These are phyloP conservation scores for Machaerirhynchus nigripectus DNA, from an alignment of 2,113 vertebrate species.

Conservation along the genomic window DNA sequence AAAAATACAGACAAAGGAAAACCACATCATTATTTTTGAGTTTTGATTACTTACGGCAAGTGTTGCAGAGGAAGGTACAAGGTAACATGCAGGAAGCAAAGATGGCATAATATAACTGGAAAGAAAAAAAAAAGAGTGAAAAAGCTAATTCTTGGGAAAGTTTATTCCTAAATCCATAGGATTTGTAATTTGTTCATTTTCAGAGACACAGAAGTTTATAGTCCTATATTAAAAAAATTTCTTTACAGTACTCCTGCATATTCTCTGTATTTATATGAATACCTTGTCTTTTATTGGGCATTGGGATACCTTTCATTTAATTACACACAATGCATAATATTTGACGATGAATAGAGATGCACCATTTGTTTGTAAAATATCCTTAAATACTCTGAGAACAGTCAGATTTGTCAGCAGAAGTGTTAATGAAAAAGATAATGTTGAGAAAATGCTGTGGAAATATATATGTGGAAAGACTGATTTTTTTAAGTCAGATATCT, in stretches of 20 bases:
- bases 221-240: not conserved
- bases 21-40: not conserved
- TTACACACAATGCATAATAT: not conserved
- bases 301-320: not conserved
- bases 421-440: not conserved
- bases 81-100: not conserved
- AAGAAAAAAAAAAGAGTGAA: not conserved
- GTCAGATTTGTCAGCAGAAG: not conserved
- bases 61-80: not conserved
- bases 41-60: rapidly evolving
- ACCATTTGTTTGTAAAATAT: not conserved
- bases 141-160: not conserved
- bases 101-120: not conserved
- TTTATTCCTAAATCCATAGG: not conserved
- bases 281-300: not conserved
- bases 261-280: not conserved
- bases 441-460: not conserved
- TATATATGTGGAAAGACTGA: not conserved
- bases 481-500: not conserved
- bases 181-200: rapidly evolving
- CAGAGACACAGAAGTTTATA: not conserved
- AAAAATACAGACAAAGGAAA: not conserved
- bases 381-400: not conserved
- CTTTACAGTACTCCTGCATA: not conserved
- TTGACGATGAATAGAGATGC: not conserved